Evolutionary conservation across 2,797 vertebrate species (phyloP).

Genomic region (Danio kyathit): DNA sequence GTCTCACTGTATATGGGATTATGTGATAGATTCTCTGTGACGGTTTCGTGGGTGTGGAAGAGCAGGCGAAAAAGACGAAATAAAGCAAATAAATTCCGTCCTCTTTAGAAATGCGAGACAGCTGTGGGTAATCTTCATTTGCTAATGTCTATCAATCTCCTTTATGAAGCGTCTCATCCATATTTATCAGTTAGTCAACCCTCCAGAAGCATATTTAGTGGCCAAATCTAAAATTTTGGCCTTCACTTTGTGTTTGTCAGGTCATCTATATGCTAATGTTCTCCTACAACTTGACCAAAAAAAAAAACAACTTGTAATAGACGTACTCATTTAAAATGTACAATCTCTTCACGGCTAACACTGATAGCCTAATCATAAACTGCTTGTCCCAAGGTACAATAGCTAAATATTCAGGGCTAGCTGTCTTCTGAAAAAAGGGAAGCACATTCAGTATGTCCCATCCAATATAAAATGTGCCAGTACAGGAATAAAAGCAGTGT

Average conservation of each 20-base stretch:
- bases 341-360: not conserved
- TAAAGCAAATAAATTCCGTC: not conserved
- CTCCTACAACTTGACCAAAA: not conserved
- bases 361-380: not conserved
- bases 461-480: not conserved
- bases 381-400: not conserved
- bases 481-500: not conserved
- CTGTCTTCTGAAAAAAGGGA: not conserved
- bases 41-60: constrained; percentile 21
- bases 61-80: not conserved
- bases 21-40: constrained; percentile 12
- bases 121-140: constrained; percentile 31
- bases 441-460: not conserved
- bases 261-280: not conserved
- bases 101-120: constrained; percentile 21
- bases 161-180: constrained; percentile 4
- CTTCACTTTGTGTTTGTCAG: not conserved
- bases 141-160: constrained; percentile 8
- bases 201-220: not conserved
- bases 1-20: constrained; percentile 31
- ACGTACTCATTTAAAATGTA: not conserved
- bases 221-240: not conserved
- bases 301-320: not conserved
- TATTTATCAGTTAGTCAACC: constrained; percentile 26
- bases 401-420: not conserved